Evolutionary conservation across 2,888 invertebrate genomes (phyloP), one percentile per base, ranked within the genome.

Genomic region (Chelonus formosanus): DNA sequence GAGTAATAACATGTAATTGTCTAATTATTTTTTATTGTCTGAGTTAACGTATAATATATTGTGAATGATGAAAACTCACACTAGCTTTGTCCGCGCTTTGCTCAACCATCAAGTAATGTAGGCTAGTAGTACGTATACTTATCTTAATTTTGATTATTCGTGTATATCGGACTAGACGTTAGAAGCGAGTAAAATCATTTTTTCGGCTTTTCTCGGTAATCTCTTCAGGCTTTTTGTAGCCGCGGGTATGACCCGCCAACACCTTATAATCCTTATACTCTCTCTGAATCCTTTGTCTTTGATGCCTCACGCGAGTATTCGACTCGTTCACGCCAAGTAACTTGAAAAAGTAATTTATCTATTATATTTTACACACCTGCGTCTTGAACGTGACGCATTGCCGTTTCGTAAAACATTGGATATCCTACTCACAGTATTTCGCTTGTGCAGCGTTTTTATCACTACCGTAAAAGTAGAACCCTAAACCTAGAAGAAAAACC

Each of bases 391-490:
- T 71, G 71, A 69, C 71, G 70, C 67, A 70, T 72, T 64, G 70
- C 70, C 70, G 63, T 73, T 69, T 78, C 79, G 80, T 81, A 80
- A 81, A 79, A 81, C 77, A 78, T 82, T 82, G 79, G 73, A 48
- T 60, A 60, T 78, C 78, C 79, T 78, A 79, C 78, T 81, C 82
- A 82, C 82, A 82, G 83, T 84, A 84, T 82, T 76, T 84, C 82
- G 84, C 84, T 84, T 84, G 76, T 83, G 84, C 84, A 84, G 84
- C 83, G 80, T 84, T 81, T 71, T 80, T 79, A 70, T 67, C 80
- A 82, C 79, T 80, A 83, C 78, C 74, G 81, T 82, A 83, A 84
- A 79, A 80, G 81, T 83, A 84, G 83, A 80, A 81, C 81, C 82
- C 75, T 75, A 75, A 60, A 57, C 54, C 45, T 44, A 40, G 54